Conservation (phyloP, 2,797 vertebrate species). For the Sebastes vulpes region DNA sequence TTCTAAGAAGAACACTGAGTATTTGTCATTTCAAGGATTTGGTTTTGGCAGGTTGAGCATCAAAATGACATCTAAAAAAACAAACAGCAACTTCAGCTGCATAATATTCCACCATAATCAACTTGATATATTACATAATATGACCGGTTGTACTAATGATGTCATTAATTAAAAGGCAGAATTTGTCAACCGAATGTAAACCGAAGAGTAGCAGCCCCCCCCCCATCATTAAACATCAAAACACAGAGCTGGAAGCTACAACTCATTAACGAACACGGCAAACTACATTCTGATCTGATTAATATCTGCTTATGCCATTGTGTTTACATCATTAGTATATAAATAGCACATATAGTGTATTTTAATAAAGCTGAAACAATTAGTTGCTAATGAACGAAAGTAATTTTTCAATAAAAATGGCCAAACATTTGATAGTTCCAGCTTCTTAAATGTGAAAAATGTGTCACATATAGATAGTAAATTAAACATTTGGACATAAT, state of each 20-base stretch:
- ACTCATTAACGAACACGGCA: slow-evolving; percentile 13
- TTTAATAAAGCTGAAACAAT: background rate
- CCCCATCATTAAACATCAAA: slow-evolving; percentile 22
- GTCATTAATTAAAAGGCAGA: slow-evolving; percentile 31
- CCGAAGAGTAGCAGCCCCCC: background rate
- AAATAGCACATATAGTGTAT: background rate
- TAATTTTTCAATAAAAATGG: background rate
- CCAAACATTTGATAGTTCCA: background rate
- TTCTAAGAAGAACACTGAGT: slow-evolving; percentile 26
- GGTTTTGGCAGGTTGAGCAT: slow-evolving; percentile 7
- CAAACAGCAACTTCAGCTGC: background rate
- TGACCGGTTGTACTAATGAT: slow-evolving; percentile 15
- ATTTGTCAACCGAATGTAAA: slow-evolving; percentile 30
- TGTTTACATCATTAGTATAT: background rate
- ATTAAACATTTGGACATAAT: background rate
- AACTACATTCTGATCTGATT: background rate
- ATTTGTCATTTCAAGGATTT: slow-evolving; percentile 45
- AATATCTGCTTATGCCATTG: background rate
- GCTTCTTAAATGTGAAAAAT: background rate
- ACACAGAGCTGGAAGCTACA: slow-evolving; percentile 1
- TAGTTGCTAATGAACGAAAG: background rate
- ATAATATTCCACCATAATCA: slow-evolving; percentile 11
- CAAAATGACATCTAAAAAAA: slow-evolving; percentile 13
- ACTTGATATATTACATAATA: slow-evolving; percentile 16
- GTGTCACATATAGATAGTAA: background rate